Base-by-base conservation (phyloP, 2,113 vertebrate species). In the Coturnix japonica region DNA sequence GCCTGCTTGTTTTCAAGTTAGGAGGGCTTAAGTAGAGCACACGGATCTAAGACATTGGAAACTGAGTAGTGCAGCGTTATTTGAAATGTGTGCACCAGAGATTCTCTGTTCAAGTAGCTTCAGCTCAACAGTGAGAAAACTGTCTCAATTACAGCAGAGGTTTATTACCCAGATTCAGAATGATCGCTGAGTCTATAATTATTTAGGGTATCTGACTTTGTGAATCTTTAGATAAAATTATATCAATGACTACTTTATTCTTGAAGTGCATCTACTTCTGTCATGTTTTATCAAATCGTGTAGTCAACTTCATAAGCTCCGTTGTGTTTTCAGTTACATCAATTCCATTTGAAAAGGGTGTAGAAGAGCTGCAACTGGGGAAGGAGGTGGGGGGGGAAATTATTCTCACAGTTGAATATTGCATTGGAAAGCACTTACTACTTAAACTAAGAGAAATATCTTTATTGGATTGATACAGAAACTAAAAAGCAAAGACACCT, bases 281-380 rank as follows among this genome's bases (percentile, higher is more conserved):
- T 98, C 98, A 98, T 98, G 95, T 98, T 85, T 98, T 95, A 92
- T 98, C 98, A 97, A 98, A 98, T 92, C 98, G 97, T 44, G 95
- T 96, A 81, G 98, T 98, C 69, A 98, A 95, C 91, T 98, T 98
- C 93, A 97, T 96, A 84, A 98, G 97, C 93, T 98, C 97, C 57
- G 98, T 98, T 89, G 13, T 98, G 56, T 90, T 97, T 95, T 95
- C 97, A 86, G 97, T 96, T 93, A 73, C 66, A 95, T 89, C 91
- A 41, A 47, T 95, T 75, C 56, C 59, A 80, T 92, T 77, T 65
- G 59, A 75, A 91, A 71, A 64, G 39, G 23, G 7, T 64, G 16
- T 25, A 64, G 44, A 81, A 53, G 64, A 69, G 60, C 73, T 77
- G 64, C 72, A 26, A 10, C 54, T 64, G 46, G 16, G 9, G 20